phyloP scores from a whole-genome alignment of 2,888 invertebrate species.

The Tineola bisselliella region DNA sequence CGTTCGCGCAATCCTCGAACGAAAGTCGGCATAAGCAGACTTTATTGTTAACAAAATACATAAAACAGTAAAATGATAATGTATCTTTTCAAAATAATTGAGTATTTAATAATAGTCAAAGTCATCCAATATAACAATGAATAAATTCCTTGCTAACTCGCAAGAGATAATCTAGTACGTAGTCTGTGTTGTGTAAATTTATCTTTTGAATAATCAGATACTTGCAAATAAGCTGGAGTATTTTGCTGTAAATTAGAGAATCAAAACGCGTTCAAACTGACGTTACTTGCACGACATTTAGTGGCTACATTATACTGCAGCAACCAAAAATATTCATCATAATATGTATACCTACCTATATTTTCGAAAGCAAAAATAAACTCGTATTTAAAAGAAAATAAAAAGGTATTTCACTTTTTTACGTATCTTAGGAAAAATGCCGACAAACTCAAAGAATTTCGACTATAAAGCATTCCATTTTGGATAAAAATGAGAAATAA shows the following conservation, averaged over 20 bases:
- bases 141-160: too few relatives aligned
- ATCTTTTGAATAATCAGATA: constrained; percentile 3
- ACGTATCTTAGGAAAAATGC: not conserved
- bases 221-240: not conserved
- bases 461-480: not conserved
- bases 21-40: too few relatives aligned
- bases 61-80: too few relatives aligned
- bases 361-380: too few relatives aligned
- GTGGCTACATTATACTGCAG: not conserved
- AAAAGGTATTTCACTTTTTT: not conserved
- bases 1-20: too few relatives aligned
- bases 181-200: not conserved
- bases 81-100: too few relatives aligned
- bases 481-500: not conserved
- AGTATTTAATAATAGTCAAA: too few relatives aligned
- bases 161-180: not conserved
- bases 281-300: too few relatives aligned
- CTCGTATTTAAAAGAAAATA: too few relatives aligned
- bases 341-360: too few relatives aligned
- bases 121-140: too few relatives aligned
- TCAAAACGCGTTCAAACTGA: not conserved
- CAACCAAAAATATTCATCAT: not conserved
- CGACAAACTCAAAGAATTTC: not conserved
- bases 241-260: not conserved
- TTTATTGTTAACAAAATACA: too few relatives aligned